These are phyloP conservation scores for Brachypodius melanocephalos DNA, from an alignment of 2,113 vertebrate species.

Conservation along the genomic window DNA sequence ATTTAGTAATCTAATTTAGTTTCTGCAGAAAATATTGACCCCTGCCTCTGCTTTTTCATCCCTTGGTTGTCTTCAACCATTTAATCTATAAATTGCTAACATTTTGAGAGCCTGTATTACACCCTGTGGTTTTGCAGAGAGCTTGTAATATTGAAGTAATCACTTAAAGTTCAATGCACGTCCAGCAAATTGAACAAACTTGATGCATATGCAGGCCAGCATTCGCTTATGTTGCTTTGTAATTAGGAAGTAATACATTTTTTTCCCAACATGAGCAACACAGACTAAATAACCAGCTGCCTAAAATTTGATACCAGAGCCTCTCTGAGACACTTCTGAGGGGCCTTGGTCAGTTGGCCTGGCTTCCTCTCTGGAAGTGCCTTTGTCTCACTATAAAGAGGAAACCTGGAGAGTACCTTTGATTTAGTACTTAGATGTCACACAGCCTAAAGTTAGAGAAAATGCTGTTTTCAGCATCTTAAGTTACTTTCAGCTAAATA, in stretches of 20 bases:
- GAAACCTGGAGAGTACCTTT: neutral
- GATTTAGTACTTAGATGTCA: neutral
- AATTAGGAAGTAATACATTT: neutral
- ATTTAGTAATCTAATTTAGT: neutral
- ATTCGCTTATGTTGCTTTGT: neutral
- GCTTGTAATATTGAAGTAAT: neutral
- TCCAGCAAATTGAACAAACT: neutral
- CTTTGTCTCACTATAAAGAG: neutral
- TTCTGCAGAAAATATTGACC: neutral
- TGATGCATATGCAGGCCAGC: neutral
- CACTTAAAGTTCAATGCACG: neutral
- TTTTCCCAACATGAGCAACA: neutral
- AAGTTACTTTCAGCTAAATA: neutral
- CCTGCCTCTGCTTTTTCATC: neutral
- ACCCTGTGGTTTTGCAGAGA: neutral
- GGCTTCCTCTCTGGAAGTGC: neutral
- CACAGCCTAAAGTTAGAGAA: neutral
- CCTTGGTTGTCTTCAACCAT: neutral
- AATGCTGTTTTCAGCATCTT: neutral
- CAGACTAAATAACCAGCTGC: neutral
- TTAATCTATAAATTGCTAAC: neutral
- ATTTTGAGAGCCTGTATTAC: neutral
- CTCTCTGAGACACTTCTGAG: neutral
- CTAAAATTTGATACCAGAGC: neutral
- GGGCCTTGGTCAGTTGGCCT: neutral